Percentiles rank a stretch among this genome's conserved stretches.
Conservation (phyloP, 2,113 vertebrate genomes). For the Otocyon megalotis region DNA sequence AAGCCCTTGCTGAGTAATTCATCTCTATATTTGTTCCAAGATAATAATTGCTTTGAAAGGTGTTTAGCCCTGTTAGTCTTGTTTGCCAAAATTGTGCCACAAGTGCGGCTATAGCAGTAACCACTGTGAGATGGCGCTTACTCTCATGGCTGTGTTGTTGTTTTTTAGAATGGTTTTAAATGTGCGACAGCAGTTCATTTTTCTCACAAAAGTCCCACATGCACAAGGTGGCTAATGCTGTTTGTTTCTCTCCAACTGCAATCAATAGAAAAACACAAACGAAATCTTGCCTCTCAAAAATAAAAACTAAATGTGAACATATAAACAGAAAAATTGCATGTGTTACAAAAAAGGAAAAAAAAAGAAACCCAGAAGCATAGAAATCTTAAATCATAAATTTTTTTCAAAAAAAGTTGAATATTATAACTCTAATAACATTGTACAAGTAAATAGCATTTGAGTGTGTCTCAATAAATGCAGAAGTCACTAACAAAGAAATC, state of each 20-base stretch:
- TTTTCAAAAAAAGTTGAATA: background rate
- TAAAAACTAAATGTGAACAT: background rate
- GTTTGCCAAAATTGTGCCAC: background rate
- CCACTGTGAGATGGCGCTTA: background rate
- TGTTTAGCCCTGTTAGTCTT: background rate
- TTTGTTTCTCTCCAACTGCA: background rate
- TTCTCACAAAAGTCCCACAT: background rate
- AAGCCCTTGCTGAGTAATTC: conserved; percentile 43
- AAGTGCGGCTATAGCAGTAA: background rate
- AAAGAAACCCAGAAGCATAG: background rate
- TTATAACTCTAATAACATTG: background rate
- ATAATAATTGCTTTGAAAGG: conserved; percentile 53
- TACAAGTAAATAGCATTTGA: conserved; percentile 37
- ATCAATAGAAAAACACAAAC: conserved; percentile 23
- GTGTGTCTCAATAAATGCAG: background rate
- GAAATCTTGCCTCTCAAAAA: background rate
- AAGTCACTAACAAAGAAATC: conserved; percentile 15
- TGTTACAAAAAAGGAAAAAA: background rate
- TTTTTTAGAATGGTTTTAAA: background rate
- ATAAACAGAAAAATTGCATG: background rate
- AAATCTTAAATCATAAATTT: background rate
- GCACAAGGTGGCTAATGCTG: background rate
- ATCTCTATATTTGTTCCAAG: conserved; percentile 41
- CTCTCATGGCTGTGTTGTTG: background rate
- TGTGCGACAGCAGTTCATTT: conserved; percentile 12